Conservation (phyloP, 2,888 invertebrate genomes). For the Galerucella calmariensis region DNA sequence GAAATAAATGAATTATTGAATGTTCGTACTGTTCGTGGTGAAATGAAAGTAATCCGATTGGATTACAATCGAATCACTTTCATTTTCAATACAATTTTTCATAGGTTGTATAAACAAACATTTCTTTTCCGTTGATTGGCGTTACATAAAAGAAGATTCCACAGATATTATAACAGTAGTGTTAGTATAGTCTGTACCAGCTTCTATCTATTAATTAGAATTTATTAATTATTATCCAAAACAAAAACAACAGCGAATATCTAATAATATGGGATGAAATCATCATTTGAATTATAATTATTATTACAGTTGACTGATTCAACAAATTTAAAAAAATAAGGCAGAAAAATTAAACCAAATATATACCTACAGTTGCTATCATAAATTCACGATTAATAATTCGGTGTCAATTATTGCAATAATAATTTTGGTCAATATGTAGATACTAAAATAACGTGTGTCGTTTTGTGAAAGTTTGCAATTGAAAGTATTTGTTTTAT, state of each 20-base stretch:
- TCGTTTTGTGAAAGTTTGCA: slow-evolving; percentile 3
- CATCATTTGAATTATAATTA: background rate
- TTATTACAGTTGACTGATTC: background rate
- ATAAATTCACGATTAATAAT: too few species aligned
- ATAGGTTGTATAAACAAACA: background rate
- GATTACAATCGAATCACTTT: background rate
- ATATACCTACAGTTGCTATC: too few species aligned
- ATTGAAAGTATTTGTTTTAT: slow-evolving; percentile 8
- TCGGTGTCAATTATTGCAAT: background rate
- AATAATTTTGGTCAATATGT: background rate
- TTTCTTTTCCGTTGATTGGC: background rate
- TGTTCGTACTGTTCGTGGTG: background rate
- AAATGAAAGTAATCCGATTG: background rate
- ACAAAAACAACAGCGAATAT: background rate
- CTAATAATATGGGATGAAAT: background rate
- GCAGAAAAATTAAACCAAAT: too few species aligned
- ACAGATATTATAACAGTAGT: background rate
- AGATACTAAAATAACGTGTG: background rate
- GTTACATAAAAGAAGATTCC: background rate
- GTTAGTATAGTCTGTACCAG: background rate
- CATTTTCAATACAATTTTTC: background rate
- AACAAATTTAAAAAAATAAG: background rate
- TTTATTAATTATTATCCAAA: background rate
- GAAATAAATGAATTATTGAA: background rate
- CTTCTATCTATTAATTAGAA: slow-evolving; percentile 1